Evolutionary conservation across 2,888 invertebrate species (phyloP).

Genomic region (Nemurella pictetii): DNA sequence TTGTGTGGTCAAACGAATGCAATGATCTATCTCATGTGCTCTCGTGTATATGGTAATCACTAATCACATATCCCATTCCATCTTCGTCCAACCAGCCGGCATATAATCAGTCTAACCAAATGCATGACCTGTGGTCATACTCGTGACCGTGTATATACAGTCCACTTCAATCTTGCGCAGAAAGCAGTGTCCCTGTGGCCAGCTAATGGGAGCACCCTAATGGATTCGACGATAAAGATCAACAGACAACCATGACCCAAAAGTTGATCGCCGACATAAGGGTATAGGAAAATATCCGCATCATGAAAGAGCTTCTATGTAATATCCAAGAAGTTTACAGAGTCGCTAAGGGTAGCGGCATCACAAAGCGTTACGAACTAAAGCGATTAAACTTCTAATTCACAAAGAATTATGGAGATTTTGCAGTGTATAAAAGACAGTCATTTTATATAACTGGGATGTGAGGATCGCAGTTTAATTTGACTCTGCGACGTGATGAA

Average conservation of each 20-base stretch:
- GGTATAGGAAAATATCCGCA: not conserved
- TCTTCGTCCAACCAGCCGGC: not conserved
- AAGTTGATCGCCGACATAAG: not conserved
- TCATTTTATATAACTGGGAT: not conserved
- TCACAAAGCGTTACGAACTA: not conserved
- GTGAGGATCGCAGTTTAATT: not conserved
- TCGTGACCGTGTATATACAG: not conserved
- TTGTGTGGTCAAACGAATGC: not conserved
- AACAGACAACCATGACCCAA: not conserved
- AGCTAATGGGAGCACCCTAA: not conserved
- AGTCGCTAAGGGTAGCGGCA: not conserved
- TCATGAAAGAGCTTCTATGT: not conserved
- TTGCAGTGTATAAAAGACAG: not conserved
- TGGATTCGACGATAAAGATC: not conserved
- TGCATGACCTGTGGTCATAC: not conserved
- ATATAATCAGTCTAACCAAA: not conserved
- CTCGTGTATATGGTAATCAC: not conserved
- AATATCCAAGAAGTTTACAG: not conserved
- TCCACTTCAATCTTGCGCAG: not conserved
- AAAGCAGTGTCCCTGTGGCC: not conserved
- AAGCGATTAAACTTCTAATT: not conserved
- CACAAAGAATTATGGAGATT: not conserved
- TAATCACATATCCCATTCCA: not conserved
- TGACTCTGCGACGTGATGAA: not conserved
- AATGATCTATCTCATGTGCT: not conserved